Evolutionary conservation across 2,113 vertebrate genomes (phyloP).

Genomic region (Crotalus helleri): DNA sequence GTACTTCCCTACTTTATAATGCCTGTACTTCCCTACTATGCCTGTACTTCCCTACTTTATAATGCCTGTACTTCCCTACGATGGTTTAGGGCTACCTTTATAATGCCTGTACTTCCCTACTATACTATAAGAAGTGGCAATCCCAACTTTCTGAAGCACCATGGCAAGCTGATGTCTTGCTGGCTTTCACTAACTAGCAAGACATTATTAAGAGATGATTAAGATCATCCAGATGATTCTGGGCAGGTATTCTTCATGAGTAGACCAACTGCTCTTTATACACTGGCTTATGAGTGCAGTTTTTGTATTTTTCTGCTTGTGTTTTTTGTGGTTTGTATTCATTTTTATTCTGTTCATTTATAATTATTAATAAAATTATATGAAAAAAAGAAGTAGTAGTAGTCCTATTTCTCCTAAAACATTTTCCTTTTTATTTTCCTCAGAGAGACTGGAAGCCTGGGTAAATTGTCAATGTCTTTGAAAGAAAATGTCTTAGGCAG

Average conservation of each 20-base stretch:
- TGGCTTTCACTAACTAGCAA: neutral
- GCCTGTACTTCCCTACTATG: neutral
- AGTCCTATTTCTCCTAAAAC: neutral
- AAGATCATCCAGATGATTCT: too few species aligned
- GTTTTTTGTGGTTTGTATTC: neutral
- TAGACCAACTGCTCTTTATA: too few species aligned
- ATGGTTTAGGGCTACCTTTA: too few species aligned
- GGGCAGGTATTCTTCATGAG: too few species aligned
- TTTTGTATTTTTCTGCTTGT: neutral
- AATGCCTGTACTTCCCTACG: neutral
- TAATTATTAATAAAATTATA: neutral
- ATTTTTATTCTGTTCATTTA: neutral
- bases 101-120: neutral
- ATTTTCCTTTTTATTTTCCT: constrained; percentile 23
- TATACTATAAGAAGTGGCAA: neutral
- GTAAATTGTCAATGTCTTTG: constrained; percentile 73
- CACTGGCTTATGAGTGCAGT: neutral
- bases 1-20: too few species aligned
- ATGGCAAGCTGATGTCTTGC: neutral
- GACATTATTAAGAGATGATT: too few species aligned
- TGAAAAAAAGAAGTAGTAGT: neutral
- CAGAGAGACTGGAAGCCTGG: constrained; percentile 85
- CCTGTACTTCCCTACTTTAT: neutral
- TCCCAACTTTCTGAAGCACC: neutral
- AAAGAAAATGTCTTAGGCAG: constrained; percentile 82